Evolutionary conservation across 2,888 invertebrate genomes (phyloP), one percentile per base, ranked within the genome.

Genomic region (Helobdella robusta): DNA sequence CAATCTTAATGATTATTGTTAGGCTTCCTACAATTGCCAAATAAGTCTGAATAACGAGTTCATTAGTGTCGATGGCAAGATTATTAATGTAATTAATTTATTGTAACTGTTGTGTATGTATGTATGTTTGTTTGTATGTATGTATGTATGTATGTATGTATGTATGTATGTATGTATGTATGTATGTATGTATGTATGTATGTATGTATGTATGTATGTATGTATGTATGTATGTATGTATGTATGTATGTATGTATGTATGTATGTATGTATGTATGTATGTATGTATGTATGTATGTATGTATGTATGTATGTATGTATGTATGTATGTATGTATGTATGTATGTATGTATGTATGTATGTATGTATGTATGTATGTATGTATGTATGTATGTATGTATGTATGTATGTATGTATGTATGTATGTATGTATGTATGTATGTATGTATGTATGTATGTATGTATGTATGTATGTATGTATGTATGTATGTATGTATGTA

Each of bases 401-500:
- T 50, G 50, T 50, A 18, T 50, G 50, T 50, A 18, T 50, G 50
- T 50, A 18, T 50, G 50, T 50, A 18, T 50, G 50, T 50, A 18
- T 30, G 58, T 56, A n/a, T 32, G 28, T 32, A 30, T 50, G 50
- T 56, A 34, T 56, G 34, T 40, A 46, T 60, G 36, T 15, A 60
- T 66, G 48, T 48, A 60, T 66, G 48, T 61, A 60, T 64, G 40
- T 46, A 59, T 65, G 40, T 46, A 59, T 65, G 40, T 46, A 59
- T 65, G 4, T 60, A 44, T 65, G 40, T 46, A 59, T 65, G 50
- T 63, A 52, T 62, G 50, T 60, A 59, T 65, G 2, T 46, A 44
- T 65, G 40, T 60, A 59, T 65, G 34, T 46, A 44, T 65, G 40
- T 62, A 61, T 66, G 28, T 52, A 50, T 61, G 4, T 60, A 59